Evolutionary conservation across 2,888 invertebrate species (phyloP).

Genomic region (Bellardia bayeri): DNA sequence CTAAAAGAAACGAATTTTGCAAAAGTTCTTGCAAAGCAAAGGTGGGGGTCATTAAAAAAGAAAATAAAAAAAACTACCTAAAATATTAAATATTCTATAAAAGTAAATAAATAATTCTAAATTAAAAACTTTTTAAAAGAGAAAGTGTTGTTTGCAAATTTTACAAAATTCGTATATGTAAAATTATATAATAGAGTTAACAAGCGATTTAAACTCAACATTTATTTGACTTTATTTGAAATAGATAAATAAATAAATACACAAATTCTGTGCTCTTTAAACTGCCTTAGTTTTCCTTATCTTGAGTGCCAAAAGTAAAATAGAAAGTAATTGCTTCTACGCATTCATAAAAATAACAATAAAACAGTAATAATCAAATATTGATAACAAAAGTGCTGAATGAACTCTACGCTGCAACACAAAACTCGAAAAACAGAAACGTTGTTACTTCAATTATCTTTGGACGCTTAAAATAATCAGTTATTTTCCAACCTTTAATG

Average conservation of each 20-base stretch:
- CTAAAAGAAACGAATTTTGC: conserved; percentile 60
- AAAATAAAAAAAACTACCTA: conserved; percentile 13
- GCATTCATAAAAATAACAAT: neutral
- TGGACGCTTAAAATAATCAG: conserved; percentile 28
- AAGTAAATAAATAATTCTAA: neutral
- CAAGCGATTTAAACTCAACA: neutral
- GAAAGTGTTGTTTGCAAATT: conserved; percentile 28
- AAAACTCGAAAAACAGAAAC: conserved; percentile 5
- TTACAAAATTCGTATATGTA: conserved; percentile 23
- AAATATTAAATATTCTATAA: neutral
- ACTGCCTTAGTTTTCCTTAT: conserved; percentile 41
- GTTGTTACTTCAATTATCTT: conserved; percentile 27
- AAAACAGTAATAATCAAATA: conserved; percentile 7
- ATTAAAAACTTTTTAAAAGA: neutral
- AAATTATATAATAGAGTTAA: conserved; percentile 63
- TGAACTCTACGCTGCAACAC: neutral
- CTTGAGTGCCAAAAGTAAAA: conserved; percentile 25
- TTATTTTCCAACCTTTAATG: conserved; percentile 36
- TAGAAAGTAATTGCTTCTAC: conserved; percentile 32
- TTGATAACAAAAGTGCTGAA: conserved; percentile 47
- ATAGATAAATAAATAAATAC: neutral
- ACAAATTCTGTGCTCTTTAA: conserved; percentile 36
- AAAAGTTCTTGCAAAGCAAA: conserved; percentile 61
- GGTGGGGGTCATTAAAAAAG: conserved; percentile 45
- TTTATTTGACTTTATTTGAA: neutral